Evolutionary conservation across 2,797 vertebrate species (phyloP).

Genomic region (Thaleichthys pacificus): DNA sequence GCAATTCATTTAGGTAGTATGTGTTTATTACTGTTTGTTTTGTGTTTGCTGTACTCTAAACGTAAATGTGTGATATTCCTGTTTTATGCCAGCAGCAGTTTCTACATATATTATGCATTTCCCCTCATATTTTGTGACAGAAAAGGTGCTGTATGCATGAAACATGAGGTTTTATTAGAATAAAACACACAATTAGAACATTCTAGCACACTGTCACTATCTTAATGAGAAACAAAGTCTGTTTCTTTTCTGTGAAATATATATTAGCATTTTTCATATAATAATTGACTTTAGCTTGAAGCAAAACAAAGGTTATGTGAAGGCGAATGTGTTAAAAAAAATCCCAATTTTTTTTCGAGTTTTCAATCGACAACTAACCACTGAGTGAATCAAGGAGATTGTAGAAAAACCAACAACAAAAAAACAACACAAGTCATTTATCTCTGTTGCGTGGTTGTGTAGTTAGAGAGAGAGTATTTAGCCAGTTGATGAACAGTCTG

Average conservation of each 20-base stretch:
- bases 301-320: not conserved
- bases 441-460: not conserved
- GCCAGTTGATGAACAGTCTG: not conserved
- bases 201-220: slow-evolving; percentile 21
- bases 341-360: too few relatives aligned
- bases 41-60: slow-evolving; percentile 36
- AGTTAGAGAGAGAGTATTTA: slow-evolving; percentile 1
- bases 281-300: not conserved
- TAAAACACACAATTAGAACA: slow-evolving; percentile 50
- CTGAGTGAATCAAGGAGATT: not conserved
- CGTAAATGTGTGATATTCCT: slow-evolving; percentile 24
- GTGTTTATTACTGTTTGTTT: slow-evolving; percentile 45
- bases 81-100: slow-evolving; percentile 30
- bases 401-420: not conserved
- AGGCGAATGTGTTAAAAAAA: not conserved
- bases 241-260: slow-evolving; percentile 1
- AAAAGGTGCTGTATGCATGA: slow-evolving; percentile 48
- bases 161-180: slow-evolving; percentile 49
- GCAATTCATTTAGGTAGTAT: slow-evolving; percentile 40
- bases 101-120: slow-evolving; percentile 52
- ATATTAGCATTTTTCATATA: slow-evolving; percentile 4
- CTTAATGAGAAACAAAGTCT: slow-evolving; percentile 30
- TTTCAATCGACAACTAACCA: too few relatives aligned
- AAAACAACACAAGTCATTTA: not conserved
- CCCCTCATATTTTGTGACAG: slow-evolving; percentile 44